Conservation (phyloP, 2,797 vertebrate species). For the Acestrorhynchus altus region DNA sequence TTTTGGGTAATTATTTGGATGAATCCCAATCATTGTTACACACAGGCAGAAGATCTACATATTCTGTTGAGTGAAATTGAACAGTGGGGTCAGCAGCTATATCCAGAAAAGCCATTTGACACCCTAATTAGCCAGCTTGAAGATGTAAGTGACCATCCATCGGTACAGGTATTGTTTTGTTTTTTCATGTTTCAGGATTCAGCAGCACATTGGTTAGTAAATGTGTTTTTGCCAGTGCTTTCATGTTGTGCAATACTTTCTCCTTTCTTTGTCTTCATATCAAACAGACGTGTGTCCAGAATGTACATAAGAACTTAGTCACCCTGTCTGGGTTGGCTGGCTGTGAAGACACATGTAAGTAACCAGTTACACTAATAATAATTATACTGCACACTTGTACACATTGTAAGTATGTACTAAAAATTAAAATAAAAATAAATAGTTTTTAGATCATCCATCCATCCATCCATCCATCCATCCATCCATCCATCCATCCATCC, state of each 20-base stretch:
- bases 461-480: too few species aligned
- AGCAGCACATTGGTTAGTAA: background rate
- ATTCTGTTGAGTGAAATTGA: slow-evolving; percentile 22
- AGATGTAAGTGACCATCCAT: slow-evolving; percentile 31
- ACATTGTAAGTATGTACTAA: background rate
- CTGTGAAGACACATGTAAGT: slow-evolving; percentile 40
- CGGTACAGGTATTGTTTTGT: slow-evolving; percentile 15
- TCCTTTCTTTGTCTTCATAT: background rate
- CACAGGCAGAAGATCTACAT: slow-evolving; percentile 31
- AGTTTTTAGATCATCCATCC: too few species aligned
- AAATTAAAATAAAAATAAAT: background rate
- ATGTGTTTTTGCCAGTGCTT: too few species aligned
- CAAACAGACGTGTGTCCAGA: background rate
- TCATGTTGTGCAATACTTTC: background rate
- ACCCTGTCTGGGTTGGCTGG: background rate
- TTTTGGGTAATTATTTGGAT: too few species aligned
- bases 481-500: too few species aligned
- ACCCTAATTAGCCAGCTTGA: slow-evolving; percentile 27
- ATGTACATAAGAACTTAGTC: background rate
- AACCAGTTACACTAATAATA: background rate
- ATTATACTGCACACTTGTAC: background rate
- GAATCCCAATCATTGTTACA: background rate
- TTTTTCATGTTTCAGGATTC: background rate
- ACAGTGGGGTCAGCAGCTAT: slow-evolving; percentile 28
- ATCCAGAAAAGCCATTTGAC: slow-evolving; percentile 28